Evolutionary conservation across 2,797 vertebrate genomes (phyloP).

Genomic region (Hypotaenidia philippensis): DNA sequence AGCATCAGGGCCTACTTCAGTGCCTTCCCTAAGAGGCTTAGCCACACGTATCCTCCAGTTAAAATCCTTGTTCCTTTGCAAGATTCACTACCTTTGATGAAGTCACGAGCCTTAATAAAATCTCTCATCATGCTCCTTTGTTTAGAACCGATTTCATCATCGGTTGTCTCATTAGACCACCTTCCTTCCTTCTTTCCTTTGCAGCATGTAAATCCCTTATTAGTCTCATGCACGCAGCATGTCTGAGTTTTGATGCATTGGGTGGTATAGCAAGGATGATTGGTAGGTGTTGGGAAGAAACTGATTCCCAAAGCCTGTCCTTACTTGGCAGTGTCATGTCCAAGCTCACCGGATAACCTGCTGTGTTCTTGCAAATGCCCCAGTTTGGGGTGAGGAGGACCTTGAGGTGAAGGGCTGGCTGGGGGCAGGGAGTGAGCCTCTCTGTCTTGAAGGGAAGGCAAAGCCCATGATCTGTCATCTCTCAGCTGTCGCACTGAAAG

Average conservation of each 20-base stretch:
- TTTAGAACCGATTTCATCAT: neutral
- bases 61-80: neutral
- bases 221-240: neutral
- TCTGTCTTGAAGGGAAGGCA: neutral
- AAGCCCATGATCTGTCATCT: neutral
- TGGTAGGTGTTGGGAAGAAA: neutral
- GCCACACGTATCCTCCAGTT: neutral
- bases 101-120: neutral
- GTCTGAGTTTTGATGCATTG: neutral
- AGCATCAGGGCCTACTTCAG: neutral
- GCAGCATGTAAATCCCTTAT: neutral
- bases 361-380: neutral
- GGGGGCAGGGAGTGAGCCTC: neutral
- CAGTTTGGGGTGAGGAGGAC: neutral
- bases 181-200: neutral
- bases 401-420: neutral
- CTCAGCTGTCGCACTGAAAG: neutral
- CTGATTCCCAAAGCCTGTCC: neutral
- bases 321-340: rapidly evolving
- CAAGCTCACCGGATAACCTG: neutral
- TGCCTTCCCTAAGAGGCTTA: neutral
- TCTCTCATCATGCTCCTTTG: neutral
- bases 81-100: neutral
- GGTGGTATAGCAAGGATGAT: neutral
- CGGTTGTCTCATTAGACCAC: neutral